phyloP scores from a whole-genome alignment of 2,797 vertebrate genomes.

The Macrochelys suwanniensis region DNA sequence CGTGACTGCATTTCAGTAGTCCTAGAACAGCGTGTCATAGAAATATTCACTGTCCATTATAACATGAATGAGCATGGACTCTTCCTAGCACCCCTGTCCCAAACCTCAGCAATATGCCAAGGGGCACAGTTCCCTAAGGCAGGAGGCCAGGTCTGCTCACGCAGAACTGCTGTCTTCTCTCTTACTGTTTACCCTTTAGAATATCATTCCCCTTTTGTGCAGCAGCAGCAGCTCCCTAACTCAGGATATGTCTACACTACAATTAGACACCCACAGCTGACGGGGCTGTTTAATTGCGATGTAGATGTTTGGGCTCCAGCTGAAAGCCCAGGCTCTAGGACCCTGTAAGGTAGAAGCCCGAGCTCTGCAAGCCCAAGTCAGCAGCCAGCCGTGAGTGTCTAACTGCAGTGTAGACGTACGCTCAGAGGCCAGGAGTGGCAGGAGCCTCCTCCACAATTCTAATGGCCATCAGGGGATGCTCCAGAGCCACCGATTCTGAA shows the following conservation, averaged over 20 bases:
- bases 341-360: no score
- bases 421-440: neutral
- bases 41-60: neutral
- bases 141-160: neutral
- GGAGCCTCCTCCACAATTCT: neutral
- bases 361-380: no score
- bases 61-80: no score
- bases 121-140: neutral
- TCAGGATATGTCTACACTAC: no score
- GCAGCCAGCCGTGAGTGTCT: no score
- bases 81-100: no score
- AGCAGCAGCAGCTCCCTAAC: no score
- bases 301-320: no score
- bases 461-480: neutral
- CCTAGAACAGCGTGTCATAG: neutral
- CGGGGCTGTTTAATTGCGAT: no score
- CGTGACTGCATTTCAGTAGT: neutral
- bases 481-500: neutral
- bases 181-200: neutral
- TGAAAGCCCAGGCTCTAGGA: no score
- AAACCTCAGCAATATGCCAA: neutral
- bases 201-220: neutral
- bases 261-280: no score
- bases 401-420: no score
- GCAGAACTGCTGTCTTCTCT: neutral